These are phyloP conservation scores for Psittacula echo DNA, from an alignment of 2,797 vertebrate genomes.

Conservation along the genomic window DNA sequence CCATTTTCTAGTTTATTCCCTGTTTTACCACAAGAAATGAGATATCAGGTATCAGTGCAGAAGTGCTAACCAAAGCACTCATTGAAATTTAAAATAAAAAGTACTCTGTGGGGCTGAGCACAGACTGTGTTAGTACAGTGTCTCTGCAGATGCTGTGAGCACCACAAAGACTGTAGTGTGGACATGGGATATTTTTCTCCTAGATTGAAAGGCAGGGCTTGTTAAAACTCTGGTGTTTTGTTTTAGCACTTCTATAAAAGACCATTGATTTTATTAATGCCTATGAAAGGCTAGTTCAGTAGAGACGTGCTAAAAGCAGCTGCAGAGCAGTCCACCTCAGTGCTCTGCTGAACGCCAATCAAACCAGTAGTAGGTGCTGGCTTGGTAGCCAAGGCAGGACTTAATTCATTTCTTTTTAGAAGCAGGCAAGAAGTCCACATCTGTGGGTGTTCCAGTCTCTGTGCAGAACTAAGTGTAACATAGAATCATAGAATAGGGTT, in stretches of 20 bases:
- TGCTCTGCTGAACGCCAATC: not conserved
- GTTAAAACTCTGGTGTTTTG: not conserved
- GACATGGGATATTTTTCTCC: not conserved
- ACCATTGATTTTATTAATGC: not conserved
- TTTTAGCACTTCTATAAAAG: not conserved
- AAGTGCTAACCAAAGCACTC: not conserved
- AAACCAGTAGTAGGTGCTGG: not conserved
- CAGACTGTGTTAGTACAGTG: fast-evolving
- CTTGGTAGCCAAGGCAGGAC: not conserved
- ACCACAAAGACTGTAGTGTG: not conserved
- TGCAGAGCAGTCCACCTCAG: not conserved
- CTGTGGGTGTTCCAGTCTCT: not conserved
- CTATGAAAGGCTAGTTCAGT: not conserved
- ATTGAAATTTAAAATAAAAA: not conserved
- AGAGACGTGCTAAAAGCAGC: fast-evolving
- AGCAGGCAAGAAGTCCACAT: not conserved
- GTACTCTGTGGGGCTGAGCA: not conserved
- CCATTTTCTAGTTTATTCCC: not conserved
- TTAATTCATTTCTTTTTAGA: not conserved
- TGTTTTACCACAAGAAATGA: not conserved
- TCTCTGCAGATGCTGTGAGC: not conserved
- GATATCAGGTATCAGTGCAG: not conserved
- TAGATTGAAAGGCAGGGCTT: not conserved
- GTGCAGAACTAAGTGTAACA: not conserved
- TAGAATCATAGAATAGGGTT: not conserved